Conservation (phyloP, 1,140 invertebrate genomes). For the Ridgeia piscesae region DNA sequence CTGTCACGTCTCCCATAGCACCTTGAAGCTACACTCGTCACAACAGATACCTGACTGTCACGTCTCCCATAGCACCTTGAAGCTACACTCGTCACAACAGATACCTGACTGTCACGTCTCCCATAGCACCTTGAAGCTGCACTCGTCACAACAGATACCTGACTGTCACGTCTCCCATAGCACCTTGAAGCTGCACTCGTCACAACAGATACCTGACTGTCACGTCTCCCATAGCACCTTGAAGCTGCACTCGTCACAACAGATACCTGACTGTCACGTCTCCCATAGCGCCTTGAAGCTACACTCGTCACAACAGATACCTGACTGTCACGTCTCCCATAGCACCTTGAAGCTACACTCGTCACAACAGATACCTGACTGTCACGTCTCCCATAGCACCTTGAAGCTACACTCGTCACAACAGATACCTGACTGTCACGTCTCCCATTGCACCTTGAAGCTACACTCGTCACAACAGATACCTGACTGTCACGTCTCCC, state of each 20-base stretch:
- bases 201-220: background rate
- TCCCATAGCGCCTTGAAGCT: background rate
- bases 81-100: background rate
- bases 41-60: background rate
- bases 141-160: background rate
- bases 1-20: background rate
- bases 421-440: background rate
- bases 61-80: background rate
- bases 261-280: background rate
- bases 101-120: background rate
- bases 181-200: background rate
- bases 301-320: background rate
- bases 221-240: background rate
- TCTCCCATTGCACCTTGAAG: background rate
- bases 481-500: background rate
- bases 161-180: background rate
- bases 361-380: background rate
- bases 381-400: background rate
- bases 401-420: background rate
- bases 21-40: background rate
- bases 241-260: background rate
- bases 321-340: background rate
- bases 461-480: background rate
- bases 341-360: background rate
- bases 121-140: background rate